phyloP scores from a whole-genome alignment of 2,113 vertebrate genomes.

The Cebidichthys violaceus region DNA sequence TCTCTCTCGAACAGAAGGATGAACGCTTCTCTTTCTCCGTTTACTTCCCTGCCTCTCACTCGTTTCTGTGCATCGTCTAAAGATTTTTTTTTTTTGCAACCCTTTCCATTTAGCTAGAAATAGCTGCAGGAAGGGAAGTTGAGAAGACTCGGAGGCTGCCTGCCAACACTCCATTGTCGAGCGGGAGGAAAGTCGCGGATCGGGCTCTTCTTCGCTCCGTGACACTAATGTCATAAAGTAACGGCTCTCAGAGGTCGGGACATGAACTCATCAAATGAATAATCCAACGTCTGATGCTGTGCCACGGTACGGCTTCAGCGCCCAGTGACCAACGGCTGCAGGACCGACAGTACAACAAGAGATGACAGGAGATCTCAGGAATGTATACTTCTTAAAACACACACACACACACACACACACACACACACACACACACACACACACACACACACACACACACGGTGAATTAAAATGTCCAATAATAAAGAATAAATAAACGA shows the following conservation, averaged over 20 bases:
- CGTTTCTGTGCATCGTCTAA: neutral
- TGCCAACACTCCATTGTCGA: neutral
- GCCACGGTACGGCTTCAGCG: neutral
- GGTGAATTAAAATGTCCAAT: neutral
- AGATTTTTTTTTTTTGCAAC: neutral
- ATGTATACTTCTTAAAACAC: neutral
- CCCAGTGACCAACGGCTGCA: neutral
- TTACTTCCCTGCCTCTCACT: neutral
- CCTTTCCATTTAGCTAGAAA: neutral
- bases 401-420: neutral
- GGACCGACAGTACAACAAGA: neutral
- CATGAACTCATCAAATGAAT: neutral
- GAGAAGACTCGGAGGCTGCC: neutral
- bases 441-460: neutral
- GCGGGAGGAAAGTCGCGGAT: neutral
- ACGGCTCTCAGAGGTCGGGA: neutral
- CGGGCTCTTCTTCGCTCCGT: neutral
- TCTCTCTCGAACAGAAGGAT: neutral
- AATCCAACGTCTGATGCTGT: neutral
- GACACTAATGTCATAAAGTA: conserved; percentile 7
- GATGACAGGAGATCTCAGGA: neutral
- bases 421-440: neutral
- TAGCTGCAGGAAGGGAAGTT: neutral
- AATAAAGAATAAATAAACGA: neutral
- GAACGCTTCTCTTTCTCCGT: neutral